A percentile compares a stretch with the other conserved stretches of the same genome.
Evolutionary conservation across 23 tunicate species (phyloP).

Genomic region (Trididemnum miniatum): DNA sequence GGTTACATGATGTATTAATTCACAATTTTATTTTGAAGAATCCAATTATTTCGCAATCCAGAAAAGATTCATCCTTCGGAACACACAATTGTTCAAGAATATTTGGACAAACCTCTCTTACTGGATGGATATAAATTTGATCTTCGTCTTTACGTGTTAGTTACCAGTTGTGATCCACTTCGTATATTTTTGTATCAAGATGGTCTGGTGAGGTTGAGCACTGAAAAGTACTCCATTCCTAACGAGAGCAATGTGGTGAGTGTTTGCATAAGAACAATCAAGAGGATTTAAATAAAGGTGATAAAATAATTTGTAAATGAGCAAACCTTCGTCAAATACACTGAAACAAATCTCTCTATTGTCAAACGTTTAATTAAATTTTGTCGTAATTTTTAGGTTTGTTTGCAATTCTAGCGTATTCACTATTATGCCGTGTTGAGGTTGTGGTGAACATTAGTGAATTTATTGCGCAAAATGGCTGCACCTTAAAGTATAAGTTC

Average conservation of each 20-base stretch:
- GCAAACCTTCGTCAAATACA: neutral
- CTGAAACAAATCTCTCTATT: neutral
- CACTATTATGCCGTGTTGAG: too few relatives aligned
- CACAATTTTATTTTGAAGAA: slow-evolving; percentile 58
- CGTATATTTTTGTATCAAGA: slow-evolving; percentile 71
- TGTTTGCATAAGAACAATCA: neutral
- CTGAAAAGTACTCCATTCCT: slow-evolving; percentile 81
- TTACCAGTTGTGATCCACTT: slow-evolving; percentile 88
- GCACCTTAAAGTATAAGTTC: too few relatives aligned
- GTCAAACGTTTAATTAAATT: too few relatives aligned
- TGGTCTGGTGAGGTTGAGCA: slow-evolving; percentile 79
- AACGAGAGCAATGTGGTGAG: slow-evolving; percentile 69
- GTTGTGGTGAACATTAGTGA: too few relatives aligned
- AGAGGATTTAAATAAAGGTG: neutral
- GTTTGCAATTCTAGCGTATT: too few relatives aligned
- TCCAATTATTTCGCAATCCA: slow-evolving; percentile 66
- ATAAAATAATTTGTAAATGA: neutral
- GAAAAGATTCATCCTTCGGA: slow-evolving; percentile 60
- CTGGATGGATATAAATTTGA: slow-evolving; percentile 86
- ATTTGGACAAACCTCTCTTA: slow-evolving; percentile 70
- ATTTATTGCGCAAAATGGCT: too few relatives aligned
- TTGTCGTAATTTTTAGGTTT: too few relatives aligned
- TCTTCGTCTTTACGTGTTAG: slow-evolving; percentile 69
- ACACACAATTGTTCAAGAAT: slow-evolving; percentile 85
- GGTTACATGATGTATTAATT: too few relatives aligned